phyloP scores from a whole-genome alignment of 2,888 invertebrate genomes.

The Uropetala carovei region DNA sequence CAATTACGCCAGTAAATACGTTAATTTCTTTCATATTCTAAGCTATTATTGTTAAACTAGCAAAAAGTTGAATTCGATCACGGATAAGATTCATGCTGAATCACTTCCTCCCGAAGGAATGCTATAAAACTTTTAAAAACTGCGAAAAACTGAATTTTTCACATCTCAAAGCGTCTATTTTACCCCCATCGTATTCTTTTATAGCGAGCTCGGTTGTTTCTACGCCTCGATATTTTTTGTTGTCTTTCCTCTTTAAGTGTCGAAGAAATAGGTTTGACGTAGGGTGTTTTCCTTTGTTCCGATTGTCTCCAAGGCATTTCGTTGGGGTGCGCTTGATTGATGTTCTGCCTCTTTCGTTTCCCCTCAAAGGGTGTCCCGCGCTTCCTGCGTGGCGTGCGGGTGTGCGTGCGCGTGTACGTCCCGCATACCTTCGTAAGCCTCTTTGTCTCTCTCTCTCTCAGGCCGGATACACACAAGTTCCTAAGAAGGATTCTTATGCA shows the following conservation, averaged over 20 bases:
- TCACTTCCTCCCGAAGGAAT: no score
- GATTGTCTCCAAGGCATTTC: neutral
- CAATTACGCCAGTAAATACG: no score
- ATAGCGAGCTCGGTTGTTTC: no score
- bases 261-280: neutral
- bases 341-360: neutral
- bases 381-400: neutral
- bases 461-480: neutral
- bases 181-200: no score
- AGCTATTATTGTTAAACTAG: no score
- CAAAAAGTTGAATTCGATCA: no score
- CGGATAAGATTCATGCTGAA: no score
- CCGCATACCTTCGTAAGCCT: neutral
- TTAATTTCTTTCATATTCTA: no score
- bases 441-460: neutral
- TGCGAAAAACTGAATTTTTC: no score
- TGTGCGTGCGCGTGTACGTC: neutral
- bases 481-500: neutral
- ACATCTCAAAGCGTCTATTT: no score
- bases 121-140: no score
- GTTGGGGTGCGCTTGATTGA: neutral
- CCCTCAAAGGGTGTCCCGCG: neutral
- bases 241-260: neutral
- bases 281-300: neutral
- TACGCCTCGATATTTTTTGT: no score